A percentile compares a stretch with the other conserved stretches of the same genome.
phyloP scores from a whole-genome alignment of 2,113 vertebrate genomes.

The Numenius arquata region DNA sequence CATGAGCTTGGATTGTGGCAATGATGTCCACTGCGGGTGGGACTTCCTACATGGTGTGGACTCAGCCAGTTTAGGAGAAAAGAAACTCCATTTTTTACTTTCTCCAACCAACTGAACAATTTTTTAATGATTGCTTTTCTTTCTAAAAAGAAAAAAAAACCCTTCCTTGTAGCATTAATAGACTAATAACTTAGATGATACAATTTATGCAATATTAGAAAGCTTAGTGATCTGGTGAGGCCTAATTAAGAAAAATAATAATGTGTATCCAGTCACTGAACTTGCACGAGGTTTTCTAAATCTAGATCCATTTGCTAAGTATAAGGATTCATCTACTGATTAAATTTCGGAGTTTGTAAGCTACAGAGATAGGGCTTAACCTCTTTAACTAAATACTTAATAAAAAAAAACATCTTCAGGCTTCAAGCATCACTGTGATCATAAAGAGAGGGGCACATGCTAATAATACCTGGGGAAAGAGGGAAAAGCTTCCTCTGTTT shows the following conservation, averaged over 20 bases:
- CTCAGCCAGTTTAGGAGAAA: background rate
- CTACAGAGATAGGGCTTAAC: background rate
- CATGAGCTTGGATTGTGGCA: background rate
- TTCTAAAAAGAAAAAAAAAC: background rate
- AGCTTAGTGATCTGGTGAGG: constrained; percentile 16
- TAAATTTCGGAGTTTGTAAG: constrained; percentile 10
- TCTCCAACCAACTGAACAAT: background rate
- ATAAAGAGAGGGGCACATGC: background rate
- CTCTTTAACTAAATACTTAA: constrained; percentile 7
- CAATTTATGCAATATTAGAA: constrained; percentile 13
- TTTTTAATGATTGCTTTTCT: background rate
- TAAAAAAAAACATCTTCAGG: background rate
- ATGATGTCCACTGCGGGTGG: background rate
- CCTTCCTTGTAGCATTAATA: background rate
- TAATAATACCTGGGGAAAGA: background rate
- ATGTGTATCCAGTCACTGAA: constrained; percentile 21
- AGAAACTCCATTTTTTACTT: background rate
- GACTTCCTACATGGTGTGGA: background rate
- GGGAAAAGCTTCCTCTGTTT: background rate
- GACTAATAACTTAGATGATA: background rate
- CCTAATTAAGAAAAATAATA: constrained; percentile 56
- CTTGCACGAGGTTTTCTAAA: constrained; percentile 18
- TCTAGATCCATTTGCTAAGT: constrained; percentile 17
- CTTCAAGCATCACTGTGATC: background rate
- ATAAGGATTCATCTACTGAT: constrained; percentile 21